These are phyloP conservation scores for Nematostella vectensis DNA, from an alignment of 92 coral and sea anemone genomes.

Conservation along the genomic window DNA sequence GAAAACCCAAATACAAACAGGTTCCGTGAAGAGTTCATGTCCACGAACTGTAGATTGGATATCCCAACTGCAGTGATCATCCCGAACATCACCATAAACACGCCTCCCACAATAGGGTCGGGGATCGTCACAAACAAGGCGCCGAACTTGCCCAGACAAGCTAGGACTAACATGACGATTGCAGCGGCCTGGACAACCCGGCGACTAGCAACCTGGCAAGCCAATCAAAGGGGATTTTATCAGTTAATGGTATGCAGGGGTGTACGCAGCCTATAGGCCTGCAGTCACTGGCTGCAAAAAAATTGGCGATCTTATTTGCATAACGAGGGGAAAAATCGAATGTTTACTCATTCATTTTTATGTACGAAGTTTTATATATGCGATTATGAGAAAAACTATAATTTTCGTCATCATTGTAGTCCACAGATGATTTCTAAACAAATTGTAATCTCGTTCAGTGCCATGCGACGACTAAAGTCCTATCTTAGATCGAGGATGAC, in stretches of 20 bases:
- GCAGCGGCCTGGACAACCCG: conserved; percentile 81
- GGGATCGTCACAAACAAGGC: conserved; percentile 94
- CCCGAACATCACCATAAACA: conserved; percentile 95
- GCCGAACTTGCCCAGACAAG: conserved; percentile 81
- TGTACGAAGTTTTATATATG: background rate
- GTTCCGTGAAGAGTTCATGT: conserved; percentile 85
- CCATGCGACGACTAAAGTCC: no score
- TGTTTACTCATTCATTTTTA: no score
- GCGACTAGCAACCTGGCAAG: conserved; percentile 69
- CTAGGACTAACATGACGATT: conserved; percentile 61
- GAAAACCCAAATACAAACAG: conserved; percentile 84
- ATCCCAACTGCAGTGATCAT: conserved; percentile 94
- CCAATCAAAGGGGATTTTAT: background rate
- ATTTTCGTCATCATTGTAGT: no score
- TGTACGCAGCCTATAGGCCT: no score
- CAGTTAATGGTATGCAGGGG: background rate
- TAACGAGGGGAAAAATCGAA: no score
- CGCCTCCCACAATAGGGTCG: conserved; percentile 91
- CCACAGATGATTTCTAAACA: no score
- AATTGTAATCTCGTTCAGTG: no score
- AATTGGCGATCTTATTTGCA: background rate
- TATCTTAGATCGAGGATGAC: no score
- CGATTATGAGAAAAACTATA: no score
- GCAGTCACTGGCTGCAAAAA: background rate
- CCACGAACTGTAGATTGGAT: conserved; percentile 89